Percentiles rank a stretch among this genome's conserved stretches.
Conservation (phyloP, 2,888 invertebrate genomes). For the Galerucella pusilla region DNA sequence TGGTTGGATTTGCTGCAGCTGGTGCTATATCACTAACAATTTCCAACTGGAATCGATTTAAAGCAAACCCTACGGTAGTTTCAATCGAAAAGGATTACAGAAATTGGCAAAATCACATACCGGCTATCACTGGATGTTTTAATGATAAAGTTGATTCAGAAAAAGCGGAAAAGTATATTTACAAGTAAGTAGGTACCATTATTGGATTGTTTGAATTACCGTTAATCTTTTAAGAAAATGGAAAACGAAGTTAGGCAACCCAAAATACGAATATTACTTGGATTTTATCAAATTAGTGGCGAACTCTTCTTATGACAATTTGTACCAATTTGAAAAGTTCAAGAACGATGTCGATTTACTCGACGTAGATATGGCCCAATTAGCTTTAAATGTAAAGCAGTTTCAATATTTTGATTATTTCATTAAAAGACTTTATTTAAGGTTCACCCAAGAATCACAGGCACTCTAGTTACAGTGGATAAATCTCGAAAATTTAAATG, state of each 20-base stretch:
- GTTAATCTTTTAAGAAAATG: slow-evolving; percentile 59
- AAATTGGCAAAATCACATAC: slow-evolving; percentile 71
- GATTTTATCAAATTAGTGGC: slow-evolving; percentile 65
- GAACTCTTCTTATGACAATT: slow-evolving; percentile 65
- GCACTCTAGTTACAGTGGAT: slow-evolving; percentile 67
- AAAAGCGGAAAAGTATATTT: slow-evolving; percentile 59
- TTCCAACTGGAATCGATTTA: slow-evolving; percentile 70
- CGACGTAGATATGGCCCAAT: slow-evolving; percentile 63
- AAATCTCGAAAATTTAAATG: slow-evolving; percentile 61
- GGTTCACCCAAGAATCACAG: slow-evolving; percentile 66
- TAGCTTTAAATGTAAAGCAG: slow-evolving; percentile 64
- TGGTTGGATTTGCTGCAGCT: slow-evolving; percentile 63
- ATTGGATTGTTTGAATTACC: too few relatives aligned
- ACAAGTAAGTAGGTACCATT: slow-evolving; percentile 52
- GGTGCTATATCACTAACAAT: slow-evolving; percentile 66
- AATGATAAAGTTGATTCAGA: slow-evolving; percentile 61
- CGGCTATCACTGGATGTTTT: slow-evolving; percentile 70
- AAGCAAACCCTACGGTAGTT: slow-evolving; percentile 73
- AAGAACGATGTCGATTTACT: slow-evolving; percentile 60
- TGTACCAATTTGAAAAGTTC: slow-evolving; percentile 62
- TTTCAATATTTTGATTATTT: background rate
- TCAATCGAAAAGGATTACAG: slow-evolving; percentile 73
- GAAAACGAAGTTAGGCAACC: slow-evolving; percentile 62
- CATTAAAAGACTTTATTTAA: slow-evolving; percentile 48
- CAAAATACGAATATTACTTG: slow-evolving; percentile 65